Evolutionary conservation across 2,113 vertebrate genomes (phyloP), one percentile per base, ranked within the genome.

Genomic region (Hypomesus transpacificus): DNA sequence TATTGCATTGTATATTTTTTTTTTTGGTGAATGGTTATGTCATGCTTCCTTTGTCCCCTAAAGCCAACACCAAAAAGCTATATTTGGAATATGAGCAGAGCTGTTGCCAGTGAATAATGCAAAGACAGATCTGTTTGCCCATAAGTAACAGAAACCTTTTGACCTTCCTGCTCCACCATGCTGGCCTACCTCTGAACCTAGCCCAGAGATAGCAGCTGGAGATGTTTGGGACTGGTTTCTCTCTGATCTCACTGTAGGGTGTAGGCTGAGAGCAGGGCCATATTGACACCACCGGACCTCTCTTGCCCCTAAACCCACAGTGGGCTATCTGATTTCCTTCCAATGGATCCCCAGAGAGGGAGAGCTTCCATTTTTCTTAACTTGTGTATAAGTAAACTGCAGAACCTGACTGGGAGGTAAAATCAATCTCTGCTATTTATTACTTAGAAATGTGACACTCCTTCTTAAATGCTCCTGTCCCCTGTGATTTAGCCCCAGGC

Each of bases 341-440:
- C 90, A 92, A 93, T 93, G 93, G 94, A 95, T 94, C 95, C 95
- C 91, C 66, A 73, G 92, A 92, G 89, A 92, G 87, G 80, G 82
- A 79, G 84, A 86, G 86, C 92, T 96, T 94, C 93, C 87, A 91
- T 95, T 95, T 96, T 95, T 94, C 92, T 82, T 89, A 92, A 93
- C 89, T 93, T 92, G 90, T 90, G 87, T 93, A 92, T 93, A 93
- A 94, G 94, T 92, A 95, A 94, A 94, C 91, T 93, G 91, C 86
- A 86, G 88, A 93, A 94, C 94, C 93, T 75, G 93, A 89, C 94
- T 90, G 92, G 93, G 93, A 94, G 94, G 95, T 93, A 90, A 95
- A 96, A 96, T 96, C 95, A 98, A 96, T 97, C 94, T 86, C 74
- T 94, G 94, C 95, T 95, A 94, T 98, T 98, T 97, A 98, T 98